Evolutionary conservation across 1,140 invertebrate genomes (phyloP), one percentile per base, ranked within the genome.

Genomic region (Euwallacea fornicatus): DNA sequence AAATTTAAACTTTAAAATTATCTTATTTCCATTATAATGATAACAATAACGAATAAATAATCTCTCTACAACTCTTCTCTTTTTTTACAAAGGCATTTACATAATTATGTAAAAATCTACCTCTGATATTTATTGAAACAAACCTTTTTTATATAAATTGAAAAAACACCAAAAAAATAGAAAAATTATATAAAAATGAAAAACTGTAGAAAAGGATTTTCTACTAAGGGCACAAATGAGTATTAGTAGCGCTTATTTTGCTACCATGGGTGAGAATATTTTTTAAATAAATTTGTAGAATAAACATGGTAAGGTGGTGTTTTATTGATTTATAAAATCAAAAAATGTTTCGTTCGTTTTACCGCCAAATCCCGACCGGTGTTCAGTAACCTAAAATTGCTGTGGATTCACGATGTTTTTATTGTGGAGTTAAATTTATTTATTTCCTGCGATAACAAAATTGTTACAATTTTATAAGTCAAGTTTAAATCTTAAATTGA

Each of bases 61-160:
- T 67, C 70, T 72, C 70, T 72, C 70, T 62, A 63, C 55, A 42
- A 59, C 63, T 67, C 47, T 72, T 66, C 55, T 72, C 65, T 67
- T 59, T 67, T 72, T 56, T 72, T 67, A 15, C 16, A 64, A 56
- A 63, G 15, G 54, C 64, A 46, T 42, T 56, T 56, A 64, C 58
- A 64, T 66, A 42, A 56, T 21, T 70, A 64, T 69, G 47, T 43
- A 66, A 66, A 65, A 61, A 65, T 47, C 69, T 71, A 71, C 69
- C 69, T 71, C 69, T 71, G 21, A 60, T 42, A 71, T 58, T 33
- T 47, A 70, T 43, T 42, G 16, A 46, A 60, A 53, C 15, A n/a
- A 60, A 58, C 56, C 41, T 69, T 60, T 60, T 47, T 61, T 69
- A 61, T 69, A 69, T 69, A 69, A 69, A 69, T 50, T 9, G 41